Evolutionary conservation across 1,140 invertebrate species (phyloP), one percentile per base, ranked within the genome.

Genomic region (Pogonomyrmex barbatus): DNA sequence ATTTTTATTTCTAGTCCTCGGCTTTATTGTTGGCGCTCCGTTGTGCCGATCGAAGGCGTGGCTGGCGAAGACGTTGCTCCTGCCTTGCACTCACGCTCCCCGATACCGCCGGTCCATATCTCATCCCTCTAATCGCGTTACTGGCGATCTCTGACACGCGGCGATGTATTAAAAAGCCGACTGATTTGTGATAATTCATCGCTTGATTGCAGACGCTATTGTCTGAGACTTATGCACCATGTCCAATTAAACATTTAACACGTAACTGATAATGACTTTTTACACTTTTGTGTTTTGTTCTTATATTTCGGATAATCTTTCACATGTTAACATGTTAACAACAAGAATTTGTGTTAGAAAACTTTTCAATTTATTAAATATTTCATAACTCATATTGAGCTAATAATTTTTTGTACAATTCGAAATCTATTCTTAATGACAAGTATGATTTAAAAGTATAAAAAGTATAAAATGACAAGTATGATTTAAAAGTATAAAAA

Each of bases 31-130:
- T 83, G 56, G 54, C 68, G 56, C 54, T 50, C 79, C 45, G 71
- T 83, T 83, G 79, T 75, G 79, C 79, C 68, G 79, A 83, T 83
- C 79, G 79, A 83, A 60, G 79, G 79, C 79, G 79, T 83, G 79
- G 79, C n/a, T 54, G 68, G 30, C 52, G 30, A 83, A 83, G 68
- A 83, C 68, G 68, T 83, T 73, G 68, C 79, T 83, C 68, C 79
- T 73, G 52, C 68, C 79, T 50, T 50, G 79, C 54, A 83, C 70
- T 83, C 71, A 60, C 56, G 54, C 56, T 60, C 68, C 12, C 68
- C 42, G 68, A 73, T 70, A 47, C 36, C 0, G 63, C 33, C 36
- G 68, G 42, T 58, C 24, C 39, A 50, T 73, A 73, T 73, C 79
- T 73, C 68, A 83, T 83, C 54, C 54, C 68, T 33, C 42, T 83